A percentile compares a stretch with the other conserved stretches of the same genome.
These are phyloP conservation scores for Lepidocolaptes lacrymiger DNA, from an alignment of 2,797 vertebrate genomes.

Conservation along the genomic window DNA sequence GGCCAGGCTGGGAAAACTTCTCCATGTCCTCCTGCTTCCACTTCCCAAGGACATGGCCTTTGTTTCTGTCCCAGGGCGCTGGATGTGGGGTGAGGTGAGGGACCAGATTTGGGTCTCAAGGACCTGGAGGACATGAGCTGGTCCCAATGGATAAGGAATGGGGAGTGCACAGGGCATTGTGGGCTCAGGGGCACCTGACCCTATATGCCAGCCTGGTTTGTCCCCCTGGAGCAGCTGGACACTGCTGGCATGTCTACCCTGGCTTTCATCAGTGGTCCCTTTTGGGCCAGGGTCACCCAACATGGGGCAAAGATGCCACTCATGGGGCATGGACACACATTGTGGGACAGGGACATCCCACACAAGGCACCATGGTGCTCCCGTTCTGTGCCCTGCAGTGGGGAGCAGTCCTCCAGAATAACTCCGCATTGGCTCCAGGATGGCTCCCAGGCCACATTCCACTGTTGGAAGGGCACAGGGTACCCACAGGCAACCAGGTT, in stretches of 20 bases:
- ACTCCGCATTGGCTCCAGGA: neutral
- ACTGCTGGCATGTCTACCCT: neutral
- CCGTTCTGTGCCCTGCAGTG: neutral
- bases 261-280: fast-evolving
- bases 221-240: neutral
- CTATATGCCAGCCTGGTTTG: fast-evolving
- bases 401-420: neutral
- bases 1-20: neutral
- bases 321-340: neutral
- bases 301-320: neutral
- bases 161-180: fast-evolving
- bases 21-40: neutral
- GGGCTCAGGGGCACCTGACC: neutral
- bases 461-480: fast-evolving
- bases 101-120: fast-evolving
- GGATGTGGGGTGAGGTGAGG: fast-evolving
- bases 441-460: neutral
- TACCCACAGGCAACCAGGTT: neutral
- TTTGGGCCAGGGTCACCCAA: neutral
- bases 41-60: neutral
- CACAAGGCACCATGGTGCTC: neutral
- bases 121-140: fast-evolving
- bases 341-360: neutral
- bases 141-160: fast-evolving
- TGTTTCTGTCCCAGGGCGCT: neutral